phyloP scores from a whole-genome alignment of 2,888 invertebrate species.

The Oeneis ivallda region DNA sequence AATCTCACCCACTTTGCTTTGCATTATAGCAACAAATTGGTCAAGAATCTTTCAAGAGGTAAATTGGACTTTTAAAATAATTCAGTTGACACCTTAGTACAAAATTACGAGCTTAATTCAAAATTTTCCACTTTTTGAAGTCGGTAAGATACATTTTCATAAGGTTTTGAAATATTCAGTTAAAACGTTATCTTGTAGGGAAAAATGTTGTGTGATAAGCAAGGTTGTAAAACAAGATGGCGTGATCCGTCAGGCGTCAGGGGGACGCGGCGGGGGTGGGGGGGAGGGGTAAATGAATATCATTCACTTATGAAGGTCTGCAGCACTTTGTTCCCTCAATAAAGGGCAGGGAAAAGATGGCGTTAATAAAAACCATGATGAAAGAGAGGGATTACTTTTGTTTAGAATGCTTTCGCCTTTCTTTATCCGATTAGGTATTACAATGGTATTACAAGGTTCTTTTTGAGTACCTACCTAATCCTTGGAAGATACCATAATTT shows the following conservation, averaged over 20 bases:
- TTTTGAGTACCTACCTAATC: background rate
- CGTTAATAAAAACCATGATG: constrained; percentile 8
- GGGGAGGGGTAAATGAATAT: constrained; percentile 4
- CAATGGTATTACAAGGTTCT: background rate
- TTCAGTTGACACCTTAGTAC: too few species aligned
- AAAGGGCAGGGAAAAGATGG: constrained; percentile 1
- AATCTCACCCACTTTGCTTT: too few species aligned
- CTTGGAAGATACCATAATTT: background rate
- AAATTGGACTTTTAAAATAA: too few species aligned
- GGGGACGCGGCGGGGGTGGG: background rate
- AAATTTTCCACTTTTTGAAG: background rate
- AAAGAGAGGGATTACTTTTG: constrained; percentile 5
- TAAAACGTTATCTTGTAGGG: background rate
- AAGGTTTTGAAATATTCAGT: constrained; percentile 8
- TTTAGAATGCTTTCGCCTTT: constrained; percentile 2
- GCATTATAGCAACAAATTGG: too few species aligned
- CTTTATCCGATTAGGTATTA: constrained; percentile 3
- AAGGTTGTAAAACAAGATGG: constrained; percentile 16
- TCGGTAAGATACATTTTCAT: background rate
- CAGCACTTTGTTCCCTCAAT: constrained; percentile 12
- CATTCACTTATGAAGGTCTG: constrained; percentile 11
- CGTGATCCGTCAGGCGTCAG: constrained; percentile 4
- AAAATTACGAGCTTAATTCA: too few species aligned
- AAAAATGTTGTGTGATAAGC: constrained; percentile 15
- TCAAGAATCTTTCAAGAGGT: too few species aligned